These are phyloP conservation scores for Tolypeutes matacus DNA, from an alignment of 2,797 vertebrate species.

Conservation along the genomic window DNA sequence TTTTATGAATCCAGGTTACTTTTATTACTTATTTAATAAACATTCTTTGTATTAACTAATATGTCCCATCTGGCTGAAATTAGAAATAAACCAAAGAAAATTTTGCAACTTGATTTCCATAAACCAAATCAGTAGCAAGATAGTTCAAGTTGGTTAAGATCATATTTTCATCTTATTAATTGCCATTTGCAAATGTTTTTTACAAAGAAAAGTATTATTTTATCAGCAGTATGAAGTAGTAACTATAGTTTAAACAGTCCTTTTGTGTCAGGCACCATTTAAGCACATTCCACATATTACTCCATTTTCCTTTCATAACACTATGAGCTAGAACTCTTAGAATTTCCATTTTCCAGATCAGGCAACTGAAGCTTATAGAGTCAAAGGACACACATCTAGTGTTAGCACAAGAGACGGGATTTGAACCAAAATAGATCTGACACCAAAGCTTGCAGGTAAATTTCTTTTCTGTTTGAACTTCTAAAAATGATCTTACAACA, in stretches of 20 bases:
- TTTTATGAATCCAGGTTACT: constrained; percentile 44
- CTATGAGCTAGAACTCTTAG: background rate
- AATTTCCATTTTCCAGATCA: constrained; percentile 33
- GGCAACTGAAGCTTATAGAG: background rate
- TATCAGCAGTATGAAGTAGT: constrained; percentile 27
- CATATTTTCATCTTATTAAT: constrained; percentile 71
- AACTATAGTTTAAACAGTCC: constrained; percentile 37
- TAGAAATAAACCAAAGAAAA: constrained; percentile 68
- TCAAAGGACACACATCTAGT: background rate
- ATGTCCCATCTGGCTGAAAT: constrained; percentile 52
- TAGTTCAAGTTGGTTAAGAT: constrained; percentile 72
- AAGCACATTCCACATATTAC: constrained; percentile 39
- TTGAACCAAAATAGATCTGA: constrained; percentile 41
- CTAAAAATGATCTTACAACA: constrained; percentile 45
- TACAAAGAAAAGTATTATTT: constrained; percentile 56
- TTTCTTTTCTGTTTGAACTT: constrained; percentile 31
- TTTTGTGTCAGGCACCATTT: background rate
- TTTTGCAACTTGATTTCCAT: constrained; percentile 67
- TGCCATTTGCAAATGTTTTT: constrained; percentile 67
- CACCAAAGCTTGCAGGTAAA: background rate
- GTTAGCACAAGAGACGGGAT: background rate
- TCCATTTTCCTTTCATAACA: background rate
- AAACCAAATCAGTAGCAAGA: constrained; percentile 66
- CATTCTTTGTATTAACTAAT: constrained; percentile 73
- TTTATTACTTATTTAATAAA: constrained; percentile 3